These are phyloP conservation scores for Euura saliciscinereae DNA, from an alignment of 1,140 invertebrate species.

Conservation along the genomic window DNA sequence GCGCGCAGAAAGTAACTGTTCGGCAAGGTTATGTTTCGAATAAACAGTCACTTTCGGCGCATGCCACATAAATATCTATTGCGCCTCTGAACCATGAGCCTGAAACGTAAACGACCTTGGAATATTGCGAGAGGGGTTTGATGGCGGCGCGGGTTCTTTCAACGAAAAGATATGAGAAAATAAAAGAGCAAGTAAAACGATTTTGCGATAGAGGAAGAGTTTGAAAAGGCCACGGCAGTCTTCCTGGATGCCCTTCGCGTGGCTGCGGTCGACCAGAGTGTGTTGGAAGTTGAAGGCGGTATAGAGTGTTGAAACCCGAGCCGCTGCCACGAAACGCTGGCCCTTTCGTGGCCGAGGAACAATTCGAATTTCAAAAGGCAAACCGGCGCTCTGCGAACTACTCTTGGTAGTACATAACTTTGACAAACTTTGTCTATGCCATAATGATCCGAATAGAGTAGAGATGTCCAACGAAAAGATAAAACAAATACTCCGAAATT, in stretches of 20 bases:
- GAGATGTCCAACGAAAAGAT: too few species aligned
- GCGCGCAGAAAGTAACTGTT: too few species aligned
- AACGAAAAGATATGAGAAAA: neutral
- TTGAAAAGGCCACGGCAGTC: neutral
- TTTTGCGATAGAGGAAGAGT: neutral
- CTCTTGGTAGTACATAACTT: too few species aligned
- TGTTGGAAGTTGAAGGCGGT: constrained; percentile 55
- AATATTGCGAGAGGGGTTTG: constrained; percentile 1
- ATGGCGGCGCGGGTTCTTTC: neutral
- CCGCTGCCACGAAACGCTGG: constrained; percentile 54
- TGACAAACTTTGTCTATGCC: too few species aligned
- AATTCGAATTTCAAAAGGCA: constrained; percentile 55
- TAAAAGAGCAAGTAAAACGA: neutral
- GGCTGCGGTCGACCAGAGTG: constrained; percentile 31
- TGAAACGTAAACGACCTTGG: neutral
- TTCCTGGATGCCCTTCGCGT: neutral
- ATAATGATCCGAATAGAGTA: too few species aligned
- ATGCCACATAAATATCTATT: too few species aligned
- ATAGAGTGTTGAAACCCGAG: constrained; percentile 59
- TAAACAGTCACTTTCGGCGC: too few species aligned
- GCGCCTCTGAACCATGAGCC: too few species aligned
- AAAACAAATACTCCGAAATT: neutral
- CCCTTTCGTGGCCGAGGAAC: constrained; percentile 50
- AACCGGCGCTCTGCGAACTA: constrained; percentile 27
- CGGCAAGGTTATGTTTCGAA: too few species aligned